Conservation (phyloP, 2,113 vertebrate genomes). For the Vimba vimba region DNA sequence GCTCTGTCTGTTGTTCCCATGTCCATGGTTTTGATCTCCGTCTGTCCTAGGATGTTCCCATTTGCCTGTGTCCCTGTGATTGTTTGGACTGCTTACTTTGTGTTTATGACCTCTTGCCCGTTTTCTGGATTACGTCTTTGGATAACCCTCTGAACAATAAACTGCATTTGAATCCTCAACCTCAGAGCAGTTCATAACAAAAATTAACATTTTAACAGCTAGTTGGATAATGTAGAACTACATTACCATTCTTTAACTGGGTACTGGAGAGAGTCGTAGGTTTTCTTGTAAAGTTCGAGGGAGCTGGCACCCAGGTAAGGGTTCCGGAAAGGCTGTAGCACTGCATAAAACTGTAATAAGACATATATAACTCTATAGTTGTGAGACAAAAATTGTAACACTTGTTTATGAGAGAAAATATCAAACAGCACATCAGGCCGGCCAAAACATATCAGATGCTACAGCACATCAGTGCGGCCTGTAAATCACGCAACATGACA, state of each 20-base stretch:
- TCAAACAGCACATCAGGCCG: neutral
- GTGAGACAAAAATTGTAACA: neutral
- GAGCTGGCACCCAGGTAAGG: constrained; percentile 59
- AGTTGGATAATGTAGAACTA: neutral
- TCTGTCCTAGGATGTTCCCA: no score
- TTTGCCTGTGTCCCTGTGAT: no score
- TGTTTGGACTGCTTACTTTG: no score
- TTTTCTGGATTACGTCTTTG: no score
- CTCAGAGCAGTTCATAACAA: no score
- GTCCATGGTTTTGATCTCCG: no score
- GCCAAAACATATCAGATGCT: neutral
- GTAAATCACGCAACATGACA: neutral
- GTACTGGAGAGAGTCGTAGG: constrained; percentile 75
- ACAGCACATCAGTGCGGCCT: neutral
- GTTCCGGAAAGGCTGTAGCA: constrained; percentile 61
- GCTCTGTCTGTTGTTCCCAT: no score
- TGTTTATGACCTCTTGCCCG: no score
- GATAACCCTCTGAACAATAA: no score
- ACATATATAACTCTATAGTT: constrained; percentile 2
- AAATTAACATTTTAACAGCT: neutral
- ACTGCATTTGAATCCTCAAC: no score
- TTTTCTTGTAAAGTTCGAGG: constrained; percentile 64
- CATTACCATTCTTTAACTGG: constrained; percentile 83
- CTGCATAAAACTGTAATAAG: constrained; percentile 66
- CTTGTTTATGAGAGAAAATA: neutral